Evolutionary conservation across 1,140 invertebrate species (phyloP), one percentile per base, ranked within the genome.

Genomic region (Trachymyrmex septentrionalis): DNA sequence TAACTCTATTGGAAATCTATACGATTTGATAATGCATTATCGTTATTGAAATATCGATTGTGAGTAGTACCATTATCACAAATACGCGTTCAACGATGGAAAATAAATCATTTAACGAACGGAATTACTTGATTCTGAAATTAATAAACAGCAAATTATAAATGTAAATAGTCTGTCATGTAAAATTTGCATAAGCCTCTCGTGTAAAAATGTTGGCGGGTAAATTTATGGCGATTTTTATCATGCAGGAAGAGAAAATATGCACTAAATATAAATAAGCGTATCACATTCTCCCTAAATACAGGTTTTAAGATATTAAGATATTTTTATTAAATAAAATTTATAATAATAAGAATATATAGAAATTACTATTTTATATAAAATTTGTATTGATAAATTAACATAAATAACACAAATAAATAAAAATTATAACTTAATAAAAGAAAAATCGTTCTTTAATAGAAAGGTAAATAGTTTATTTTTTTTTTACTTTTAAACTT

Each of bases 101-200:
- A 61, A 61, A 84, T 84, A 73, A 73, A 44, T 87, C 24, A 61
- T 80, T 85, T 81, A 64, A 73, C 53, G 67, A 63, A 61, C 16
- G 69, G 64, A 66, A 80, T 80, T 80, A 64, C 71, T 87, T 67
- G 53, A 66, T 59, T 69, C n/a, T 16, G 55, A n/a, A 87, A 76
- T 88, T 71, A 59, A 63, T 80, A 30, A 19, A 67, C 57, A 78
- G 55, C 34, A 38, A 88, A 87, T 87, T 72, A 50, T 66, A 76
- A 76, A 61, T 87, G 71, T 57, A 81, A 81, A 64, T 84, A 84
- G 75, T 88, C 86, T 72, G 66, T 88, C 85, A 88, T 88, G 86
- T 72, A 88, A 88, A 88, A 87, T 69, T 86, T 14, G 21, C n/a
- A 63, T 84, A 53, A 87, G 86, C 76, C 55, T 84, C 61, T 19